A percentile compares a stretch with the other conserved stretches of the same genome.
Evolutionary conservation across 2,113 vertebrate genomes (phyloP).

Genomic region (Podarcis cretensis): DNA sequence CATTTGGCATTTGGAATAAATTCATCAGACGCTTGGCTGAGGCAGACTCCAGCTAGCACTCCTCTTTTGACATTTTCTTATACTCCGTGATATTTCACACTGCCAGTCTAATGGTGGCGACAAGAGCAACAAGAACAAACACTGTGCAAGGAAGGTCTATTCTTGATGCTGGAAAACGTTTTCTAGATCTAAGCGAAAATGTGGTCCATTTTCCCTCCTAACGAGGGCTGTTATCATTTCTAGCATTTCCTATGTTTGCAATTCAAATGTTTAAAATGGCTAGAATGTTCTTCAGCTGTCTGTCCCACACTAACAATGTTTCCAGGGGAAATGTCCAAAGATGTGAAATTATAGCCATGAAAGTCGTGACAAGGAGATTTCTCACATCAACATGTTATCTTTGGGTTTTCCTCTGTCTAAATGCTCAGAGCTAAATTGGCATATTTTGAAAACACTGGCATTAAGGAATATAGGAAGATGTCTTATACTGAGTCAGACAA

Average conservation of each 20-base stretch:
- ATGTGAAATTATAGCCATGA: background rate
- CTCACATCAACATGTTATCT: background rate
- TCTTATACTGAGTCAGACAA: too few relatives aligned
- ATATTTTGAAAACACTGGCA: background rate
- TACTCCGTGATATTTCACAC: background rate
- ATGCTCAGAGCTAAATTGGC: background rate
- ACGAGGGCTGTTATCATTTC: background rate
- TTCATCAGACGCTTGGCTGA: slow-evolving; percentile 47
- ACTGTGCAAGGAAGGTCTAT: slow-evolving; percentile 21
- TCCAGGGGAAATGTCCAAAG: background rate
- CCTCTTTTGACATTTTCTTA: slow-evolving; percentile 21
- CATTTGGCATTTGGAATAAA: slow-evolving; percentile 48
- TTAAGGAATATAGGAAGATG: background rate
- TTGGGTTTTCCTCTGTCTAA: background rate
- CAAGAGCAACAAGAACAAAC: background rate
- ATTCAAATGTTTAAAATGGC: background rate
- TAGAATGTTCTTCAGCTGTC: background rate
- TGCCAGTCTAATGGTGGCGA: background rate
- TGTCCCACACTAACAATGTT: background rate
- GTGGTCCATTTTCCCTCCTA: background rate
- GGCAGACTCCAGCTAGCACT: slow-evolving; percentile 21
- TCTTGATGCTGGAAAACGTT: slow-evolving; percentile 11
- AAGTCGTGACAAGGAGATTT: background rate
- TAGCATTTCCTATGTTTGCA: background rate
- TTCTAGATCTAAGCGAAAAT: slow-evolving; percentile 6